Evolutionary conservation across 1,140 invertebrate genomes (phyloP).

Genomic region (Sesamia nonagrioides): DNA sequence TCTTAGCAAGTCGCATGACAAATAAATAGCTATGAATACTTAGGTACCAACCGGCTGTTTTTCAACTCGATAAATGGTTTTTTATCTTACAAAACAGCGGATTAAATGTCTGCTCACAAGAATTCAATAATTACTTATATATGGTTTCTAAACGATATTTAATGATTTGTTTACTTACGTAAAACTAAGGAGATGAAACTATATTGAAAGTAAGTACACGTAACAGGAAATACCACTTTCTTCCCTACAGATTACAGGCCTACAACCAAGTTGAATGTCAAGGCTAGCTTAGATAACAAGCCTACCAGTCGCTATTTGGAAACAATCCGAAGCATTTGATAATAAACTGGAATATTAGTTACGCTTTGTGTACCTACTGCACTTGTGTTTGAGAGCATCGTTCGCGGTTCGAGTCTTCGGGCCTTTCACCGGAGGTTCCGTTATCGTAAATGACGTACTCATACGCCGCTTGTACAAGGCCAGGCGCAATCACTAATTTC

Average conservation of each 20-base stretch:
- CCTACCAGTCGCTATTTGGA: background rate
- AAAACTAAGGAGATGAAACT: too few relatives aligned
- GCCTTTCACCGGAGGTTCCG: slow-evolving; percentile 31
- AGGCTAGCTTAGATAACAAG: slow-evolving; percentile 18
- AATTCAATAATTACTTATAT: too few relatives aligned
- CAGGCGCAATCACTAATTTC: slow-evolving; percentile 50
- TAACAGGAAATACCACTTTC: slow-evolving; percentile 28
- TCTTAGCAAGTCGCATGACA: too few relatives aligned
- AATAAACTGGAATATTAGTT: slow-evolving; percentile 33
- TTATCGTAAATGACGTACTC: slow-evolving; percentile 32
- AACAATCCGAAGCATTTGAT: background rate
- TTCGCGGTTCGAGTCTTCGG: too few relatives aligned
- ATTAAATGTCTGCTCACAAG: too few relatives aligned
- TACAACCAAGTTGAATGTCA: slow-evolving; percentile 15
- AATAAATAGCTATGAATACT: too few relatives aligned
- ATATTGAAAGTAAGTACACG: background rate
- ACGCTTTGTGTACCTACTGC: slow-evolving; percentile 11
- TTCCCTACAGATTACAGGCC: background rate
- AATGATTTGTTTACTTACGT: too few relatives aligned
- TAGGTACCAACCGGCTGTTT: too few relatives aligned
- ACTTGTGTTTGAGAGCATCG: background rate
- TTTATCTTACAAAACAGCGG: too few relatives aligned
- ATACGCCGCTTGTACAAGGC: background rate
- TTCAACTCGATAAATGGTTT: too few relatives aligned
- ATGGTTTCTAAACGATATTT: too few relatives aligned